These are phyloP conservation scores for Drosophila burlai DNA, from an alignment of 1,140 invertebrate species.

Conservation along the genomic window DNA sequence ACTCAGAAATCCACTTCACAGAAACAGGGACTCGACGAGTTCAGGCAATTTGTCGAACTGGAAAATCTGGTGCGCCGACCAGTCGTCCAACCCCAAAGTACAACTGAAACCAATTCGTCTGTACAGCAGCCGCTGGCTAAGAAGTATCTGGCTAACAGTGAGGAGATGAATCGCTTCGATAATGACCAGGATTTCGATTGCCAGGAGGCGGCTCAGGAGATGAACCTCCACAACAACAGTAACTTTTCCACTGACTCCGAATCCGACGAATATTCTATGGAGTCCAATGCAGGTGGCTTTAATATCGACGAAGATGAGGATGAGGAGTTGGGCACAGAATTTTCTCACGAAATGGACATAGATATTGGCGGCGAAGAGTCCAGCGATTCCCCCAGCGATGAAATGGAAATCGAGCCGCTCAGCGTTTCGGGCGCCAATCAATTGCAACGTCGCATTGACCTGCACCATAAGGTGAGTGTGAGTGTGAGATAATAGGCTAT, in stretches of 20 bases:
- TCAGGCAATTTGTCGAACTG: slow-evolving; percentile 50
- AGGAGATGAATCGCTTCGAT: slow-evolving; percentile 1
- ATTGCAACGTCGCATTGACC: slow-evolving; percentile 32
- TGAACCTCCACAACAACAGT: slow-evolving; percentile 11
- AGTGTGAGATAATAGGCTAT: neutral
- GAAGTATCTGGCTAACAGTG: slow-evolving; percentile 9
- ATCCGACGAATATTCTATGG: neutral
- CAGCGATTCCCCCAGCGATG: neutral
- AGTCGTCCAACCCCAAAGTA: neutral
- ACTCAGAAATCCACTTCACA: neutral
- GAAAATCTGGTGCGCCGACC: neutral
- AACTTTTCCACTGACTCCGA: neutral
- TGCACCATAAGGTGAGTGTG: slow-evolving; percentile 46
- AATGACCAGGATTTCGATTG: slow-evolving; percentile 53
- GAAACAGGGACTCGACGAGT: slow-evolving; percentile 16
- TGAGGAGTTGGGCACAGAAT: neutral
- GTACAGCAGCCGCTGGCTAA: slow-evolving; percentile 45
- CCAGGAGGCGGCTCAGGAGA: slow-evolving; percentile 29
- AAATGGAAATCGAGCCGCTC: neutral
- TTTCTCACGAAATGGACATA: neutral
- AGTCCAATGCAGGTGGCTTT: neutral
- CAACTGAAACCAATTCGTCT: slow-evolving; percentile 12
- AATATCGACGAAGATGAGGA: neutral
- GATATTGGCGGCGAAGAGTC: neutral
- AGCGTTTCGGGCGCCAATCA: slow-evolving; percentile 15